Conservation (phyloP, 1,140 invertebrate genomes). For the Eulimnadia texana region DNA sequence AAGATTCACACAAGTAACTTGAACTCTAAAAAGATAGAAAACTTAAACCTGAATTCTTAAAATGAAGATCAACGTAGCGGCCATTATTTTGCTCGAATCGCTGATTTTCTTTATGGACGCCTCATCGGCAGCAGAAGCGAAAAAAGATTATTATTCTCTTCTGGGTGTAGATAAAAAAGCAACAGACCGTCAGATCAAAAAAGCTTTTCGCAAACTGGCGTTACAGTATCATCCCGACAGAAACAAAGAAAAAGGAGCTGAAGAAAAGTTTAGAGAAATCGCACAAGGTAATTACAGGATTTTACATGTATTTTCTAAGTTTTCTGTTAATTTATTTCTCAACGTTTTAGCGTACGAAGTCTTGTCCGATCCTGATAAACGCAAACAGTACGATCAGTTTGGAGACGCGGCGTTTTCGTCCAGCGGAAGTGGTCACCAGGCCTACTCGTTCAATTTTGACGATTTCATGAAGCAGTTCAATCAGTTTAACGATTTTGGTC, state of each 20-base stretch:
- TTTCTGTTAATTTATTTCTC: neutral
- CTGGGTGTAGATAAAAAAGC: constrained; percentile 29
- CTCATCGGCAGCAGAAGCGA: too few species aligned
- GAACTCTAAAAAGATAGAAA: too few species aligned
- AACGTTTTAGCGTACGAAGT: constrained; percentile 29
- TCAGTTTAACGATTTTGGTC: constrained; percentile 10
- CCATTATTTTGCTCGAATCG: too few species aligned
- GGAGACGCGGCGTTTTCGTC: constrained; percentile 20
- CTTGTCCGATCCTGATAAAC: constrained; percentile 27
- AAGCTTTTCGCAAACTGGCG: constrained; percentile 40
- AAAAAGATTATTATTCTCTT: constrained; percentile 30
- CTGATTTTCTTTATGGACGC: too few species aligned
- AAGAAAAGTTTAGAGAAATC: constrained; percentile 31
- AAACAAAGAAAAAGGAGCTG: constrained; percentile 29
- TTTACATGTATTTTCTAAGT: too few species aligned
- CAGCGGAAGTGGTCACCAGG: constrained; percentile 13
- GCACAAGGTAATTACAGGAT: constrained; percentile 26
- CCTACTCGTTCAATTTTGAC: constrained; percentile 24
- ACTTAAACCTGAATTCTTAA: too few species aligned
- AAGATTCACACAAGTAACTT: too few species aligned
- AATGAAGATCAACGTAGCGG: too few species aligned
- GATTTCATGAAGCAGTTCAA: constrained; percentile 27
- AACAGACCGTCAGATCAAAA: constrained; percentile 32
- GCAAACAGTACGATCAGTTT: constrained; percentile 28
- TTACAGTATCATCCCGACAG: constrained; percentile 36